phyloP scores from a whole-genome alignment of 2,888 invertebrate species.

The Dorcus parallelipipedus region DNA sequence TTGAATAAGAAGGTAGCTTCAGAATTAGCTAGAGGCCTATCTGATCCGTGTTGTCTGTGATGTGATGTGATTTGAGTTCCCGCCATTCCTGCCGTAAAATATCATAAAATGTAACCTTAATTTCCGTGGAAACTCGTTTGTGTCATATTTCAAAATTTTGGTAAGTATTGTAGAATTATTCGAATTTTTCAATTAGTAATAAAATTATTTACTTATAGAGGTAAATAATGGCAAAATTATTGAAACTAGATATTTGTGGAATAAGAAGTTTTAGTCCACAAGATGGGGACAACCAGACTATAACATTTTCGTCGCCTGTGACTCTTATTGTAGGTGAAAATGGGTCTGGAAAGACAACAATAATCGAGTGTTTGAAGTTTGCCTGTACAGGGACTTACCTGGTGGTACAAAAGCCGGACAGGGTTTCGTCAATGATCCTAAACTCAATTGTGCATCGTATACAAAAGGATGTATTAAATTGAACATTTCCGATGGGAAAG shows the following conservation, averaged over 20 bases:
- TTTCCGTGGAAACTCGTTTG: too few species aligned
- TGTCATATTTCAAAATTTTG: too few species aligned
- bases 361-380: slow-evolving; percentile 92
- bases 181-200: too few species aligned
- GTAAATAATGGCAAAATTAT: slow-evolving; percentile 70
- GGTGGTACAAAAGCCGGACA: slow-evolving; percentile 72
- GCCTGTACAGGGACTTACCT: slow-evolving; percentile 90
- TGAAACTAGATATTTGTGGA: slow-evolving; percentile 76
- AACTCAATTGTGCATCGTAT: slow-evolving; percentile 39
- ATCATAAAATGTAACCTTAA: too few species aligned
- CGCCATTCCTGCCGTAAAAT: too few species aligned
- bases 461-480: slow-evolving; percentile 39
- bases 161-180: too few species aligned
- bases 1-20: too few species aligned
- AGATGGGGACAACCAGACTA: slow-evolving; percentile 65
- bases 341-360: slow-evolving; percentile 95
- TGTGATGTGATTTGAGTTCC: too few species aligned
- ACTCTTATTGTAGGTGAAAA: slow-evolving; percentile 95
- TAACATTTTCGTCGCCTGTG: slow-evolving; percentile 75
- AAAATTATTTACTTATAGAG: slow-evolving; percentile 6
- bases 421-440: slow-evolving; percentile 92
- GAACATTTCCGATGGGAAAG: slow-evolving; percentile 45
- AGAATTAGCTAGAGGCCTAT: too few species aligned
- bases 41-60: too few species aligned
- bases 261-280: slow-evolving; percentile 89